Base-by-base conservation (phyloP, 2,888 invertebrate species). In the Sarcophaga variegata region DNA sequence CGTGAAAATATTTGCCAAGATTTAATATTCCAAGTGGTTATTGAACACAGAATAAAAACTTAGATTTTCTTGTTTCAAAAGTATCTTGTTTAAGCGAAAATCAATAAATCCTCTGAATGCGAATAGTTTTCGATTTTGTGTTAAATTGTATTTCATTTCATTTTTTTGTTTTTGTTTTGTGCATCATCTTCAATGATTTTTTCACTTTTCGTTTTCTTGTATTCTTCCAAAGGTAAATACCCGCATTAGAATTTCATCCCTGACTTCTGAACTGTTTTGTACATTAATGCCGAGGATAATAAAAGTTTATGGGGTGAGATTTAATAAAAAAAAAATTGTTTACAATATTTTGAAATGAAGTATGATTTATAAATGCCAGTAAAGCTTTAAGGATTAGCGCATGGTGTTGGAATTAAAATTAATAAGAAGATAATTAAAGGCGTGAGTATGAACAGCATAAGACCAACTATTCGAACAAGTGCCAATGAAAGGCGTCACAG, bases 31-130 rank as follows among this genome's bases (percentile, higher is more conserved):
- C 54, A 14, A 54, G 14, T 54, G 54, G 37, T 37, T 37, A 37
- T 37, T 37, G 37, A 37, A 37, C 37, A 37, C 37, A 37, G 10
- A 37, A 37, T 37, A 37, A 37, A 37, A 37, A 37, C 37, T 37
- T 37, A 37, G 37, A 37, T 37, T 37, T 54, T 54, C 14, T 54
- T 54, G 17, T 54, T 54, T 54, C 37, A 37, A 37, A 37, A 37
- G 37, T 10, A 37, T 54, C 54, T 54, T 17, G 10, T 78, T 63
- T n/a, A 60, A 83, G 69, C 6, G 59, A 10, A 83, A 83, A 83
- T 83, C 83, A 79, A 83, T 83, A 83, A 74, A 76, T 59, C 25
- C 17, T 75, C n/a, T 5, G 12, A 82, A 22, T 54, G 22, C 6
- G 12, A 82, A 22, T 54, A n/a, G 20, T 62, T 74, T 14, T 74